Base-by-base conservation (phyloP, 2,888 invertebrate species). In the Ennomos quercinarius region DNA sequence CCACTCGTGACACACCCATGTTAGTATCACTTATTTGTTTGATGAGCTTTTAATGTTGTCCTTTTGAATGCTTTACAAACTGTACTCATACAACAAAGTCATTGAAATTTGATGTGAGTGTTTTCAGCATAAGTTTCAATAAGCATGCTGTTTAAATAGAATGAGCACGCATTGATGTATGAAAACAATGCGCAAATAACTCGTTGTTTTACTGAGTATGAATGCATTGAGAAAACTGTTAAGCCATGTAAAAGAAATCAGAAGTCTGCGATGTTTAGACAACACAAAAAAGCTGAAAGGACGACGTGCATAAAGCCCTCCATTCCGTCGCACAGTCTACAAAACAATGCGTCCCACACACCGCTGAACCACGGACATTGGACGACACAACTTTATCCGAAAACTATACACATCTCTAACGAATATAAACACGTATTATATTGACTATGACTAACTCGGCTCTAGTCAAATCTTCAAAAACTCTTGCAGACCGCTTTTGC, bases 401-500 rank as follows among this genome's bases (percentile, higher is more conserved):
- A 42, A 53, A 61, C 61, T 57, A 45, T 46, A 63, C 66, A 64
- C 59, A 51, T 66, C 53, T 70, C 64, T 70, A 67, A 67, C 65
- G 57, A 47, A 64, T 59, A 64, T 59, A 62, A 69, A 70, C 71
- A 66, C 51, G 59, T 48, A 27, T 61, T 36, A 46, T 41, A 42
- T 43, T 66, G 13, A 36, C 13, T 53, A 44, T 50, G 55, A 67
- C 70, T 80, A 78, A 81, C 81, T 76, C 64, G 63, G 68, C 61
- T 53, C 61, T 63, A 64, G 61, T 64, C 60, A 66, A 63, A 64
- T 71, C 71, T 60, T 64, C 61, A 62, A 52, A 57, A 46, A 63
- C 66, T 57, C 69, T 71, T 66, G 61, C 9, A 37, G 59, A 46
- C 55, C 63, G 65, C 54, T 9, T 39, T 46, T 53, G 58, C 60